These are phyloP conservation scores for Spheniscus humboldti DNA, from an alignment of 2,797 vertebrate genomes.

Conservation along the genomic window DNA sequence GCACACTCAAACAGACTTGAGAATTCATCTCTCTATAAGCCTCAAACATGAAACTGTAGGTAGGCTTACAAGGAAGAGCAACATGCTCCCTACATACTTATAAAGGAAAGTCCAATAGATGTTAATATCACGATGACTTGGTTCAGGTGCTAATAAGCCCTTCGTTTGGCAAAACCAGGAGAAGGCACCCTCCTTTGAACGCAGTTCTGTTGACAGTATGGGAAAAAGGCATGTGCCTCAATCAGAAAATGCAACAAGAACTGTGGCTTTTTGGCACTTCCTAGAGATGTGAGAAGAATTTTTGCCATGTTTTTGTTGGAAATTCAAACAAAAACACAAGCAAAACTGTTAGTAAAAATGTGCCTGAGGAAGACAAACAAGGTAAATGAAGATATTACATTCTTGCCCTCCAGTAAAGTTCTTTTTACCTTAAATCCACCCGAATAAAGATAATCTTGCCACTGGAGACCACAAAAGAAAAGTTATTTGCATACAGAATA, in stretches of 20 bases:
- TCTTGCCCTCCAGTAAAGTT: background rate
- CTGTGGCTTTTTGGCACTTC: background rate
- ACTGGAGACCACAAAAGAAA: background rate
- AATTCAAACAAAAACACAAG: background rate
- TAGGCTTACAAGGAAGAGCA: background rate
- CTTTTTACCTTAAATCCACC: background rate
- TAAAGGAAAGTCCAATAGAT: background rate
- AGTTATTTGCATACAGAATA: conserved; percentile 18
- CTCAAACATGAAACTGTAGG: background rate
- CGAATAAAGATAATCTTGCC: background rate
- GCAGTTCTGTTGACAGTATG: background rate
- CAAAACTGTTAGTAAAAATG: background rate
- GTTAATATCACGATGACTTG: background rate
- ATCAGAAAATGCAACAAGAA: background rate
- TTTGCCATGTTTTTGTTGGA: background rate
- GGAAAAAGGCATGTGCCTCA: background rate
- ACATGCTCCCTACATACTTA: background rate
- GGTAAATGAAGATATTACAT: background rate
- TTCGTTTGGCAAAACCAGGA: background rate
- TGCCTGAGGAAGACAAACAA: background rate
- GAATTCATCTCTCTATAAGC: background rate
- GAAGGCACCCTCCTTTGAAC: background rate
- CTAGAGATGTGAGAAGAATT: background rate
- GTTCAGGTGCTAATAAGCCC: background rate
- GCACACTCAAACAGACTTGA: background rate